Percentiles rank a stretch among this genome's conserved stretches.
These are phyloP conservation scores for Drosophila elegans DNA, from an alignment of 1,140 invertebrate species.

Conservation along the genomic window DNA sequence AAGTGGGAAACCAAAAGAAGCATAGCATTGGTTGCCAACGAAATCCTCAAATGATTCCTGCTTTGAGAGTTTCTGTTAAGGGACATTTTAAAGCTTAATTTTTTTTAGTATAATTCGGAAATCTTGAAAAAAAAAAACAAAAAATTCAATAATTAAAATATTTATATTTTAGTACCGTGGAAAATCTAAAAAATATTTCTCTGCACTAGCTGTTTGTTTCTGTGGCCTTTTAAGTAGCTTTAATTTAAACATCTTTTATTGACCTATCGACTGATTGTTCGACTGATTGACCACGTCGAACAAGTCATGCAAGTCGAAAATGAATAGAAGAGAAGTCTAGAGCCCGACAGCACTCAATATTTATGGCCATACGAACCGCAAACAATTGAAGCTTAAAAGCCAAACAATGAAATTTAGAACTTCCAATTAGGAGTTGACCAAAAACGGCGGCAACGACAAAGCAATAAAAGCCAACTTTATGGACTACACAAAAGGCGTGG, in stretches of 20 bases:
- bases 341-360: constrained; percentile 56
- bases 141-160: not conserved
- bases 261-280: constrained; percentile 9
- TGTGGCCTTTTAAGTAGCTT: not conserved
- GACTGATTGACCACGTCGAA: constrained; percentile 52
- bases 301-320: constrained; percentile 39
- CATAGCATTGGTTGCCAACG: constrained; percentile 2
- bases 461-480: constrained; percentile 61
- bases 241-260: constrained; percentile 1
- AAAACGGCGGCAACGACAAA: constrained; percentile 42
- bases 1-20: constrained; percentile 18
- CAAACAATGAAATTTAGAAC: constrained; percentile 81
- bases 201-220: too few species aligned
- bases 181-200: too few species aligned
- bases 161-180: too few species aligned
- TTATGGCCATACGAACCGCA: constrained; percentile 76
- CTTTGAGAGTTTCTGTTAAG: not conserved
- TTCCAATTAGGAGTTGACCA: constrained; percentile 75
- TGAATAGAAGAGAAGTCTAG: constrained; percentile 26
- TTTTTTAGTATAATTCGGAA: too few species aligned
- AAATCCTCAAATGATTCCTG: not conserved
- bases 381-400: constrained; percentile 82
- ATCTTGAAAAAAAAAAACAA: not conserved
- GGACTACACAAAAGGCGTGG: constrained; percentile 58
- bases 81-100: too few species aligned